Evolutionary conservation across 2,113 vertebrate genomes (phyloP), one percentile per base, ranked within the genome.

Genomic region (Psittacula cyanocephala): DNA sequence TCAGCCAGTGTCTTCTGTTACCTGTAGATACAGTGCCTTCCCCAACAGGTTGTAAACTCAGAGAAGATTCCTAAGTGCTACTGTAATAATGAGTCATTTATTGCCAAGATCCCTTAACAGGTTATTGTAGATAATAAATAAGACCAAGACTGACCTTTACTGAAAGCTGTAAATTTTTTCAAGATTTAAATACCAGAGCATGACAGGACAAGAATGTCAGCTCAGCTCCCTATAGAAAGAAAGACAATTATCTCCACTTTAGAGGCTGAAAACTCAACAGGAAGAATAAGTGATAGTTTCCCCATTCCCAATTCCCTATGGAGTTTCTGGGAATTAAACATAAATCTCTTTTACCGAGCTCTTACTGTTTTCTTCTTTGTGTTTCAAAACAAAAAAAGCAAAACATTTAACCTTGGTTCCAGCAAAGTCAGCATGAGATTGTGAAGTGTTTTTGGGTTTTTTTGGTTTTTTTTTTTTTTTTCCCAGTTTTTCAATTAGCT

Each of bases 121-220:
- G 85, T 91, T 94, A 93, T 93, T 89, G 62, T 78, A 83, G 49
- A 20, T 52, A 83, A 96, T 88, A 91, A 93, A 90, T 94, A 90
- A 93, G 55, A 35, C 20, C 10, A 80, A 90, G 57, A 71, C 17
- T 68, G 82, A 75, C 53, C 46, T 78, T 83, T 55, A 52, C 55
- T 74, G 82, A 68, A 86, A 76, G 65, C 62, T 76, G 62, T 81
- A 96, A 94, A 92, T 20, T 79, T 93, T 67, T 44, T 78, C 35
- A 93, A 92, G 70, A 39, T 89, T 75, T 84, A n/a, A 89, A 92
- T 93, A 79, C 89, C 86, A 81, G 65, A 93, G 35, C 60, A 25
- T 47, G 65, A 18, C 67, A 37, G 70, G 83, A 75, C 52, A 94
- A 89, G 69, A 88, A 93, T 55, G 59, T 77, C 52, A 75, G 15